phyloP scores from a whole-genome alignment of 2,888 invertebrate genomes.

The Volucella bombylans region DNA sequence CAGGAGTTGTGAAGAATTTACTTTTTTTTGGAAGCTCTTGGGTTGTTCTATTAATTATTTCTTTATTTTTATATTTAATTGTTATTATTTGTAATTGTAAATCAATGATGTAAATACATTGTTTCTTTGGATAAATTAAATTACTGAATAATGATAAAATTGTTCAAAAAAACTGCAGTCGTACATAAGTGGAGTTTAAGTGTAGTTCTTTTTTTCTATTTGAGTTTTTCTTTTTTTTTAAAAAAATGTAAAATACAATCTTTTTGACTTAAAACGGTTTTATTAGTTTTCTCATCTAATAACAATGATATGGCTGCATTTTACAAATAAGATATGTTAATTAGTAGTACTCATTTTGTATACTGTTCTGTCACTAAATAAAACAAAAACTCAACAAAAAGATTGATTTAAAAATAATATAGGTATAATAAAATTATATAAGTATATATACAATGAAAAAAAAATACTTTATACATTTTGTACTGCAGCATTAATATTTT shows the following conservation, averaged over 20 bases:
- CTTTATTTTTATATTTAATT: slow-evolving; percentile 36
- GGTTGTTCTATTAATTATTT: slow-evolving; percentile 46
- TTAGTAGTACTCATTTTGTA: slow-evolving; percentile 59
- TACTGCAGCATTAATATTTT: slow-evolving; percentile 67
- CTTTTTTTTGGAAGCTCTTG: slow-evolving; percentile 72
- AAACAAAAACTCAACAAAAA: slow-evolving; percentile 18
- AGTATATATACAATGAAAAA: not conserved
- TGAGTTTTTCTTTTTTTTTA: slow-evolving; percentile 32
- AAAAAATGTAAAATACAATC: slow-evolving; percentile 21
- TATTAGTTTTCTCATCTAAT: slow-evolving; percentile 61
- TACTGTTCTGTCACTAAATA: slow-evolving; percentile 38
- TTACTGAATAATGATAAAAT: slow-evolving; percentile 43
- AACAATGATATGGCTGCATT: slow-evolving; percentile 74
- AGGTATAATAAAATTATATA: slow-evolving; percentile 3
- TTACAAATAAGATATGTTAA: slow-evolving; percentile 73
- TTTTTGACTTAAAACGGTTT: slow-evolving; percentile 30
- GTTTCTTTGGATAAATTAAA: slow-evolving; percentile 27
- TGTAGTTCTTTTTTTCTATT: slow-evolving; percentile 1
- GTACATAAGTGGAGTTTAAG: slow-evolving; percentile 27
- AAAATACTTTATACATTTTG: slow-evolving; percentile 51
- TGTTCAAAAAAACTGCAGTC: slow-evolving; percentile 61
- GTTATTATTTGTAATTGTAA: slow-evolving; percentile 41
- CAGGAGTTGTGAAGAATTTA: slow-evolving; percentile 50
- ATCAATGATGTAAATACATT: slow-evolving; percentile 11
- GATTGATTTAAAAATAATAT: slow-evolving; percentile 1